Base-by-base conservation (phyloP, 2,888 invertebrate genomes). In the Anagyrus pseudococci region DNA sequence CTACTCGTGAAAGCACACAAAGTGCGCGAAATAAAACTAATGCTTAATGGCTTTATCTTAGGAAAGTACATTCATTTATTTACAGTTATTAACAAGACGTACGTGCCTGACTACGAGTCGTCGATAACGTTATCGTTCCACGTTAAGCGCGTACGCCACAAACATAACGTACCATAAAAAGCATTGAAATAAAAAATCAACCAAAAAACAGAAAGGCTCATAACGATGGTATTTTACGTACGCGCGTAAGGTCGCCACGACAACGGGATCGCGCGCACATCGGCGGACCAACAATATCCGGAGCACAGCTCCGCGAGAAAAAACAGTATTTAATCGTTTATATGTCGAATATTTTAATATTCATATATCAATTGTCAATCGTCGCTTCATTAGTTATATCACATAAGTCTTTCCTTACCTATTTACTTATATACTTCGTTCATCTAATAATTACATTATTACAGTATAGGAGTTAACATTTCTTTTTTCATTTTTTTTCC, bases 301-400 rank as follows among this genome's bases (percentile, higher is more conserved):
- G 74, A 79, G 79, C 78, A 72, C 77, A 77, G 76, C 79, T 78
- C 73, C 75, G 15, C 37, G 73, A 73, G 72, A 70, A 74, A 15
- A 77, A 78, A 78, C 76, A 77, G 73, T 74, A 33, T 56, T 25
- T 48, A 46, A 53, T 25, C 37, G 41, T 48, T 52, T 33, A 19
- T 20, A 7, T 15, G 8, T 47, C 22, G 54, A 65, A 58, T 55
- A 64, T 50, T 40, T 47, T 26, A 58, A 60, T 62, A 62, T 59
- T 66, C 17, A 8, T 13, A 8, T 47, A 44, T 66, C 52, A 66
- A 63, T 63, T 58, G 63, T 66, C 60, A 63, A 66, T 58, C 50
- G 49, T 58, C 55, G 58, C 49, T 63, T 61, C 22, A 58, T 64
- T 56, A 58, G 40, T 75, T 77, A 77, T 78, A 77, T 78, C 77